phyloP scores from a whole-genome alignment of 2,797 vertebrate genomes.

The Garrulus glandarius region DNA sequence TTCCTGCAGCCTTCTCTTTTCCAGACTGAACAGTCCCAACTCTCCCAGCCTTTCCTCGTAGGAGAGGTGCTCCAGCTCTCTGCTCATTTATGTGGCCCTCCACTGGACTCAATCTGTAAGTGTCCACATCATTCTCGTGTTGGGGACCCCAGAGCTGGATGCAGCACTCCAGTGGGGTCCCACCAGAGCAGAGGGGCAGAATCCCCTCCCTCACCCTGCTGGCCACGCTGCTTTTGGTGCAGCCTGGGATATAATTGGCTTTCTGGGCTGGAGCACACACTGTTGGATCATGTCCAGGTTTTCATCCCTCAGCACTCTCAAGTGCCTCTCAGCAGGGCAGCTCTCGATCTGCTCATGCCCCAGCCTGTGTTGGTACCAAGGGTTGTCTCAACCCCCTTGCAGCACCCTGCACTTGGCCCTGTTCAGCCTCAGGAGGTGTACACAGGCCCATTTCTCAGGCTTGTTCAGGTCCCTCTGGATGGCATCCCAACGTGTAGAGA shows the following conservation, averaged over 20 bases:
- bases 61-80: not conserved
- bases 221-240: accelerated
- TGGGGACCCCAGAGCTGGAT: not conserved
- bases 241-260: not conserved
- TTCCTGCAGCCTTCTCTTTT: not conserved
- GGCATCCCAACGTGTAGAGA: not conserved
- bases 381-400: accelerated
- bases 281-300: not conserved
- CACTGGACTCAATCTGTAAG: accelerated
- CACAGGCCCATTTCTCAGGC: not conserved
- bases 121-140: accelerated
- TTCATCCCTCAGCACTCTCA: not conserved
- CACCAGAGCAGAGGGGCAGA: not conserved
- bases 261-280: not conserved
- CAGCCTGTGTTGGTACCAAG: accelerated
- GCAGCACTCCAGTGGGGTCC: not conserved
- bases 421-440: not conserved
- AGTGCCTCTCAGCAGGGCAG: not conserved
- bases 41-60: not conserved
- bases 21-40: not conserved
- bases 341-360: not conserved
- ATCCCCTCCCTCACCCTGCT: not conserved
- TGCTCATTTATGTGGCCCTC: not conserved
- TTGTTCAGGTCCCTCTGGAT: not conserved
- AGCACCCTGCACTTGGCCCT: not conserved